These are phyloP conservation scores for Melitaea cinxia DNA, from an alignment of 1,140 invertebrate genomes.

Conservation along the genomic window DNA sequence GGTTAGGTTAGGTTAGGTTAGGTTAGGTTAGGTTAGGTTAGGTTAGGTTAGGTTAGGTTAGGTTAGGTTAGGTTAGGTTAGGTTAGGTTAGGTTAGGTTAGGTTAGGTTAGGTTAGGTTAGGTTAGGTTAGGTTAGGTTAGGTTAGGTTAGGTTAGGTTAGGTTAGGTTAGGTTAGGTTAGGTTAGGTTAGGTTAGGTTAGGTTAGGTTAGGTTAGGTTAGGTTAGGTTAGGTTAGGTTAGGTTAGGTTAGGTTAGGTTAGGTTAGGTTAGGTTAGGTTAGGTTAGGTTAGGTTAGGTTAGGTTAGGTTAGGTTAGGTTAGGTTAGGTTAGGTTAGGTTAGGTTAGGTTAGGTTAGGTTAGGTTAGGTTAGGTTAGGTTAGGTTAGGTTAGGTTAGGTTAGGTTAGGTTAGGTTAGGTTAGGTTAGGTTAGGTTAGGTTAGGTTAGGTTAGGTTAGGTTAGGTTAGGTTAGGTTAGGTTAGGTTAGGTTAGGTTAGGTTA, in stretches of 20 bases:
- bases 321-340: constrained; percentile 13
- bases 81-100: constrained; percentile 13
- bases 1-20: constrained; percentile 13
- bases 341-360: constrained; percentile 13
- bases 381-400: constrained; percentile 13
- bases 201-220: constrained; percentile 13
- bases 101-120: constrained; percentile 13
- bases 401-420: constrained; percentile 13
- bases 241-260: constrained; percentile 13
- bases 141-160: constrained; percentile 13
- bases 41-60: constrained; percentile 13
- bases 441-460: constrained; percentile 13
- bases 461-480: constrained; percentile 13
- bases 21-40: constrained; percentile 13
- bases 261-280: constrained; percentile 13
- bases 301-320: constrained; percentile 13
- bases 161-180: constrained; percentile 13
- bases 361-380: constrained; percentile 13
- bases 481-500: constrained; percentile 13
- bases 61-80: constrained; percentile 13
- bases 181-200: constrained; percentile 13
- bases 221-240: constrained; percentile 13
- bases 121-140: constrained; percentile 13
- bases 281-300: constrained; percentile 13
- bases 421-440: constrained; percentile 13